These are phyloP conservation scores for Nematolebias whitei DNA, from an alignment of 2,113 vertebrate genomes.

Conservation along the genomic window DNA sequence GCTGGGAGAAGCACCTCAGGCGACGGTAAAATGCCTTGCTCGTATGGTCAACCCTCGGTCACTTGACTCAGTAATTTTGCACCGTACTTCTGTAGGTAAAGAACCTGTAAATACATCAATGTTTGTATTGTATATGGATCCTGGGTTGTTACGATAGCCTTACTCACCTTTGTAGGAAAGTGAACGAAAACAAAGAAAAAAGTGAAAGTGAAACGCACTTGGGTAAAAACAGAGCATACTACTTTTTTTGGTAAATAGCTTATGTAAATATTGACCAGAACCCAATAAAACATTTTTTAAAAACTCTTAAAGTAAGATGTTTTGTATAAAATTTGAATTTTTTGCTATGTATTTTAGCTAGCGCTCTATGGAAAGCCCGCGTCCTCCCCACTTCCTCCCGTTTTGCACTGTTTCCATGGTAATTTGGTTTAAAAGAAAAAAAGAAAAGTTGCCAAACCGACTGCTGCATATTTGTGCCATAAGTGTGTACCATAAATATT, in stretches of 20 bases:
- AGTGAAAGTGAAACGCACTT: slow-evolving; percentile 77
- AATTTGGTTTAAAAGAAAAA: slow-evolving; percentile 86
- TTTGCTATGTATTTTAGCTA: slow-evolving; percentile 99
- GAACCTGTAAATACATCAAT: slow-evolving; percentile 98
- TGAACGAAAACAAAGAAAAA: slow-evolving; percentile 72
- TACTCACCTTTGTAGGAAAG: slow-evolving; percentile 97
- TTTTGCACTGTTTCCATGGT: slow-evolving; percentile 96
- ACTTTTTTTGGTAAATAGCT: slow-evolving; percentile 94
- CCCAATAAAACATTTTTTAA: slow-evolving; percentile 87
- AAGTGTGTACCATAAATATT: slow-evolving; percentile 99
- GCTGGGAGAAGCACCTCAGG: slow-evolving; percentile 76
- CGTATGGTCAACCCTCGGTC: slow-evolving; percentile 90
- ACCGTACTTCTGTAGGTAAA: slow-evolving; percentile 93
- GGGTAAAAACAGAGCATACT: slow-evolving; percentile 74
- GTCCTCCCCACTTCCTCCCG: slow-evolving; percentile 83
- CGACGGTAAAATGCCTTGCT: slow-evolving; percentile 99
- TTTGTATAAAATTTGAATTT: slow-evolving; percentile 99
- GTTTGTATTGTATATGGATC: slow-evolving; percentile 96
- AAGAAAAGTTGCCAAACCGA: slow-evolving; percentile 93
- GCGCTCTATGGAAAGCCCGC: slow-evolving; percentile 94
- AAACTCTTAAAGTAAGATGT: slow-evolving; percentile 97
- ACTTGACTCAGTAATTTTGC: slow-evolving; percentile 91
- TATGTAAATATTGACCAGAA: slow-evolving; percentile 83
- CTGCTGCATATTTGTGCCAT: slow-evolving; percentile 99
- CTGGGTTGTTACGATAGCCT: slow-evolving; percentile 98